A percentile compares a stretch with the other conserved stretches of the same genome.
Evolutionary conservation across 2,797 vertebrate genomes (phyloP).

Genomic region (Tachyglossus aculeatus): DNA sequence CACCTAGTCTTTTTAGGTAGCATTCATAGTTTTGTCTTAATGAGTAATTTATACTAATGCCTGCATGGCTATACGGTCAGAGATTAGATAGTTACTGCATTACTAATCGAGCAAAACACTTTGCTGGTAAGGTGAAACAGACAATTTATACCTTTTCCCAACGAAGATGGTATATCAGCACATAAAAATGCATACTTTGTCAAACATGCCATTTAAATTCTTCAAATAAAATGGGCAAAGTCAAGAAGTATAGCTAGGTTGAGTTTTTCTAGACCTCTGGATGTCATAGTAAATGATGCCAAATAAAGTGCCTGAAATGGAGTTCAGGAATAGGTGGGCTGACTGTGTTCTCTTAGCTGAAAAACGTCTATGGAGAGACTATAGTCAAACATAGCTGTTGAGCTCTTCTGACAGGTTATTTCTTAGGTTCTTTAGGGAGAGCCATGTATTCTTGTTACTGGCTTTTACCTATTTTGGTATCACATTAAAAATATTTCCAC

Average conservation of each 20-base stretch:
- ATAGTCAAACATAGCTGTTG: neutral
- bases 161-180: neutral
- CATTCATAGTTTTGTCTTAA: neutral
- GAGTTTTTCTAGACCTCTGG: too few species aligned
- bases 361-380: neutral
- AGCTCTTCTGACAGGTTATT: neutral
- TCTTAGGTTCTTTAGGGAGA: neutral
- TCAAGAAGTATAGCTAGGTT: too few species aligned
- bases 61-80: neutral
- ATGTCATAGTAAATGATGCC: too few species aligned
- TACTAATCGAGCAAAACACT: neutral
- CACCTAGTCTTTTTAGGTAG: neutral
- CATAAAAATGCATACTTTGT: neutral
- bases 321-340: neutral
- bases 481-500: neutral
- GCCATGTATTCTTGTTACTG: neutral
- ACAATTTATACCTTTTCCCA: neutral
- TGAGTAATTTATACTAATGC: neutral
- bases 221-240: neutral
- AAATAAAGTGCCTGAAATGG: too few species aligned
- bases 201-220: neutral
- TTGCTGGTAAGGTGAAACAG: too few species aligned
- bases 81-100: neutral
- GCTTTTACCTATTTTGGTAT: neutral
- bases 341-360: neutral